Evolutionary conservation across 2,888 invertebrate species (phyloP), one percentile per base, ranked within the genome.

Genomic region (Malthinus flaveolus): DNA sequence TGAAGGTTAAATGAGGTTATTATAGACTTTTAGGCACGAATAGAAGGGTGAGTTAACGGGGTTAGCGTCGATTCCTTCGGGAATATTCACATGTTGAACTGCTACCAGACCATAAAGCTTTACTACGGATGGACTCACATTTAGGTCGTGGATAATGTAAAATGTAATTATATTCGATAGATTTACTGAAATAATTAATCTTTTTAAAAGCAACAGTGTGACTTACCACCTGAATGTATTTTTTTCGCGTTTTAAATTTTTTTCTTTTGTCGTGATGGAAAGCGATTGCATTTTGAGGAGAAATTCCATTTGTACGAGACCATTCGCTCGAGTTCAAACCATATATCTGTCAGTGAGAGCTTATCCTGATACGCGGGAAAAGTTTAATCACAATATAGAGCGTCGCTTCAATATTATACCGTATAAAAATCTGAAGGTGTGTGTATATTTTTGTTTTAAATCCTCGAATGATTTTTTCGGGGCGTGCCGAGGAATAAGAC

Each of bases 81-180:
- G 71, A 69, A 69, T 71, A 69, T 70, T 73, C 72, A 73, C 74
- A 73, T 73, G 74, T 74, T 74, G 73, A 73, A 71, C 71, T 69
- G 65, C 69, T 67, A 71, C 57, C 71, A 73, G 73, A 73, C 72
- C 71, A 72, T 71, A 68, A 73, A 71, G 69, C 67, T 67, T 68
- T 70, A 68, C 68, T 66, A 69, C 71, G 71, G 70, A 66, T 71
- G 71, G 71, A 66, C 69, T 68, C 67, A 66, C 69, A 71, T 71
- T 68, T 65, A 68, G 70, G 72, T 70, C 72, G 68, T 69, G 70
- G 69, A 69, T 69, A 70, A 70, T 65, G 67, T 59, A 60, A 66
- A 67, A 63, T 70, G 55, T 59, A 59, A 59, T 59, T 59, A 59
- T 56, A 45, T 42, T 45, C 45, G 56, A 48, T 59, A 49, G 50